Evolutionary conservation across 2,888 invertebrate genomes (phyloP), one percentile per base, ranked within the genome.

Genomic region (Acanthosepion pharaonis): DNA sequence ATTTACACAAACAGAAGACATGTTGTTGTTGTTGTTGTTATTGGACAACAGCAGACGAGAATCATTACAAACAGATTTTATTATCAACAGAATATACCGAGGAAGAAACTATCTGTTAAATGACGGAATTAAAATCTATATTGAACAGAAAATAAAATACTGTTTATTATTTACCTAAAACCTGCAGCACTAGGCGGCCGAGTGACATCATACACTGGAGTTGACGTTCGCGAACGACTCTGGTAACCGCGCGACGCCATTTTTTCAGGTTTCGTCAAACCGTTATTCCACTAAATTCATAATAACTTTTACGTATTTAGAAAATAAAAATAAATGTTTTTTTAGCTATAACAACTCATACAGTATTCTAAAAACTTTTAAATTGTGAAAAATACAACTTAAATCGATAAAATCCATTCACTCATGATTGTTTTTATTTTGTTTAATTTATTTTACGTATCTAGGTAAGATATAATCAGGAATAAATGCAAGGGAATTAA

Each of bases 231-330:
- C 93, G 93, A 93, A 33, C 93, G 93, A 93, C 25, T 49, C 51
- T 93, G 93, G 25, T 93, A 93, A 28, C 51, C 93, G 49, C 93
- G 51, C 53, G 93, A 93, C 93, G 93, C 93, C 93, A 93, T 93
- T 15, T 49, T 53, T n/a, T n/a, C 11, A 78, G 78, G 3, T n/a
- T 11, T 15, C 11, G 3, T 78, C 8, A n/a, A n/a, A 18, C 78
- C 28, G 78, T 15, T 9, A n/a, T n/a, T 9, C 5, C n/a, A n/a
- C 3, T 33, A 9, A 4, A 78, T 78, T 15, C n/a, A 11, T 5
- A n/a, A 15, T 15, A n/a, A 15, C 9, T 5, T 9, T 15, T 78
- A 78, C 78, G 78, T 78, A 78, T 78, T 78, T n/a, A 78, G 4
- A 78, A n/a, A n/a, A 15, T 78, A 78, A n/a, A 15, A 2, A 11